Conservation (phyloP, 92 coral and sea anemone genomes). For the Zoanthus gigantus region DNA sequence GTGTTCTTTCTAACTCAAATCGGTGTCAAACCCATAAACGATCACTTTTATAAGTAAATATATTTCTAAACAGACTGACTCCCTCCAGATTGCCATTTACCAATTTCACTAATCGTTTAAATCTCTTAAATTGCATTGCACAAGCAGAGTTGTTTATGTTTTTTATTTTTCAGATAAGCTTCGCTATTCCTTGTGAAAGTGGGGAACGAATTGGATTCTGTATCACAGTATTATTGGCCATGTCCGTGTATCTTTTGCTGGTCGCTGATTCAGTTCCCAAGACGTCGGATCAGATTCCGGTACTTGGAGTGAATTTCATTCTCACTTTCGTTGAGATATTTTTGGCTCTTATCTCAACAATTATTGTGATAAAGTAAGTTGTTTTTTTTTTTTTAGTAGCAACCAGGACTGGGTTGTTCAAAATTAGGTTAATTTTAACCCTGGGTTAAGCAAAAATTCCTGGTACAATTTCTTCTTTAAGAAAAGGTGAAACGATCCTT, state of each 20-base stretch:
- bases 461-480: too few relatives aligned
- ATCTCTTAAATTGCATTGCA: too few relatives aligned
- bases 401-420: not conserved
- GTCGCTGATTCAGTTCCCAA: conserved; percentile 81
- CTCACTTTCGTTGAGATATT: conserved; percentile 65
- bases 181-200: conserved; percentile 83
- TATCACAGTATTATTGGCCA: conserved; percentile 73
- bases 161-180: conserved; percentile 38
- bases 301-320: conserved; percentile 71
- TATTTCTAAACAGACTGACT: too few relatives aligned
- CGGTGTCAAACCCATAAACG: too few relatives aligned
- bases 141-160: too few relatives aligned
- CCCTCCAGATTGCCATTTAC: too few relatives aligned
- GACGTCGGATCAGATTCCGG: conserved; percentile 72
- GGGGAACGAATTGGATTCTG: conserved; percentile 89
- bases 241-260: conserved; percentile 83
- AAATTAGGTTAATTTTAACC: too few relatives aligned
- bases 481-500: too few relatives aligned
- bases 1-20: too few relatives aligned
- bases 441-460: too few relatives aligned
- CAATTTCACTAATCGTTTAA: too few relatives aligned
- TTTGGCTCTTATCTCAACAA: conserved; percentile 70
- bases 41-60: too few relatives aligned
- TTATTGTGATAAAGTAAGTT: conserved; percentile 57
- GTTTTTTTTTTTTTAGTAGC: not conserved